Evolutionary conservation across 2,888 invertebrate genomes (phyloP).

Genomic region (Bugula neritina): DNA sequence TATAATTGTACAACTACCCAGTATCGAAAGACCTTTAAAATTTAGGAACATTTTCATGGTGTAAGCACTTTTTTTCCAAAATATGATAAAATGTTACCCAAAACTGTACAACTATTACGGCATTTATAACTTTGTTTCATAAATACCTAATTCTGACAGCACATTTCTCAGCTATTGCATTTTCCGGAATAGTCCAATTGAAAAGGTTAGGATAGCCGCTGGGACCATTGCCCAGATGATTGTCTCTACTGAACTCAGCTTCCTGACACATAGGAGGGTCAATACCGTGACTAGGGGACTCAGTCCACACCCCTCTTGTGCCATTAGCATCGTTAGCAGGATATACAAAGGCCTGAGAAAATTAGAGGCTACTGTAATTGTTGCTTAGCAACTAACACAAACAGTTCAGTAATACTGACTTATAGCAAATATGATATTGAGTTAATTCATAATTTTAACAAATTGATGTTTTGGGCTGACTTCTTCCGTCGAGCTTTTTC

Average conservation of each 20-base stretch:
- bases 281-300: constrained; percentile 43
- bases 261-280: constrained; percentile 51
- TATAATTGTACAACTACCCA: no score
- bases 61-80: no score
- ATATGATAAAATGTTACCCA: no score
- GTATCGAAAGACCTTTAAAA: no score
- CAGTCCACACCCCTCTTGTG: constrained; percentile 41
- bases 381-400: no score
- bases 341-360: constrained; percentile 33
- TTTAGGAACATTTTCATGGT: no score
- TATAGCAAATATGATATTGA: no score
- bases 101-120: neutral
- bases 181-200: constrained; percentile 51
- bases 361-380: no score
- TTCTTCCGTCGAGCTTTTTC: no score
- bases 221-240: constrained; percentile 51
- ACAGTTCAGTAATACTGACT: no score
- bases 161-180: constrained; percentile 42
- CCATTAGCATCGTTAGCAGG: constrained; percentile 34
- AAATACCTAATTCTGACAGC: constrained; percentile 48
- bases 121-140: neutral
- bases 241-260: constrained; percentile 48
- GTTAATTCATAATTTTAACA: no score
- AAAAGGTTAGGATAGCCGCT: constrained; percentile 45
- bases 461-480: no score